phyloP scores from a whole-genome alignment of 1,140 invertebrate genomes.

The Araneus ventricosus region DNA sequence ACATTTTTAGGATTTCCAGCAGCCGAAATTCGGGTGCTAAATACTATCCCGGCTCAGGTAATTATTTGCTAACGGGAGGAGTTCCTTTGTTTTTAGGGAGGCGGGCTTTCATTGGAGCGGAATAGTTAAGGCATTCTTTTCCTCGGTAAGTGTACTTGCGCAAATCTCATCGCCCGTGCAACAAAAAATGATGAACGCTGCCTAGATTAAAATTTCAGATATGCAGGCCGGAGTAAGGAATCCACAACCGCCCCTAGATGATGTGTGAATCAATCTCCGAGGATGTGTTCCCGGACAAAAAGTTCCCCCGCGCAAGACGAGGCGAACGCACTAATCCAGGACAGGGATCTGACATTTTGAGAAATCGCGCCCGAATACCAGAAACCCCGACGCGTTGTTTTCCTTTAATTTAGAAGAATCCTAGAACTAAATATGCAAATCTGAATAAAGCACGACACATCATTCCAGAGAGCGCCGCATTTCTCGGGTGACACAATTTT shows the following conservation, averaged over 20 bases:
- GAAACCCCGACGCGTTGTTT: constrained; percentile 51
- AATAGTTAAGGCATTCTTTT: constrained; percentile 74
- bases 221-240: constrained; percentile 65
- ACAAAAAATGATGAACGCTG: constrained; percentile 72
- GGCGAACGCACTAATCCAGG: constrained; percentile 30
- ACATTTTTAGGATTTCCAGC: constrained; percentile 61
- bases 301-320: constrained; percentile 28
- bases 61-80: constrained; percentile 45
- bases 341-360: constrained; percentile 72
- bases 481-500: constrained; percentile 60
- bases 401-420: constrained; percentile 73
- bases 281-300: constrained; percentile 58
- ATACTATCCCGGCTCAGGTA: constrained; percentile 62
- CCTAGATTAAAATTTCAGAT: constrained; percentile 74
- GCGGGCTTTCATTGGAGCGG: constrained; percentile 15
- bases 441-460: constrained; percentile 65
- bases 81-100: constrained; percentile 33
- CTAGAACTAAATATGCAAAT: constrained; percentile 71
- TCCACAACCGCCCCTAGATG: constrained; percentile 56
- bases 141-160: constrained; percentile 54
- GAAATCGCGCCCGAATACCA: constrained; percentile 74
- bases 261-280: constrained; percentile 73
- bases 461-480: constrained; percentile 55
- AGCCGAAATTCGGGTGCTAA: constrained; percentile 58
- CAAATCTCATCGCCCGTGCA: constrained; percentile 30